phyloP scores from a whole-genome alignment of 2,797 vertebrate genomes.

The Thalassophryne amazonica region DNA sequence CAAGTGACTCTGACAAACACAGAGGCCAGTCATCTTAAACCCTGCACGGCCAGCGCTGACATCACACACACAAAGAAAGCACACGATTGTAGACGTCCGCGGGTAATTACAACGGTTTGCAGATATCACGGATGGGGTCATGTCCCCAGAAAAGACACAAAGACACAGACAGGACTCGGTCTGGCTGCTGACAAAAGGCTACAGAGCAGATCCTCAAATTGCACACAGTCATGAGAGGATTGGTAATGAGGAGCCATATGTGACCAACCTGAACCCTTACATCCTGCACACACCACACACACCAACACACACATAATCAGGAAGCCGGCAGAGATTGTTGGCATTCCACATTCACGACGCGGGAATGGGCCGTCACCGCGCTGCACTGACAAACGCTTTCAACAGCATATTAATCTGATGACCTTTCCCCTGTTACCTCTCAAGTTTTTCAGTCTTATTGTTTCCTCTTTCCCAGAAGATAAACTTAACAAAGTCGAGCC shows the following conservation, averaged over 20 bases:
- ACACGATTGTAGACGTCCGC: conserved; percentile 13
- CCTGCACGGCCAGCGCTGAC: conserved; percentile 15
- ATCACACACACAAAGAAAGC: conserved; percentile 39
- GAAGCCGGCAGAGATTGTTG: conserved; percentile 25
- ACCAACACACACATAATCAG: conserved; percentile 11
- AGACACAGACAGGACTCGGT: conserved; percentile 13
- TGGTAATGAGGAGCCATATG: conserved; percentile 63
- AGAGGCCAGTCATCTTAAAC: conserved; percentile 30
- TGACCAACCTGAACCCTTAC: conserved; percentile 45
- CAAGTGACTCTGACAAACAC: conserved; percentile 18
- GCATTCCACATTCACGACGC: conserved; percentile 26
- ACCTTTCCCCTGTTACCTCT: conserved; percentile 27
- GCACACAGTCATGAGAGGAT: conserved; percentile 67
- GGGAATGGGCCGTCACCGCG: conserved; percentile 31
- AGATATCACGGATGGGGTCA: conserved; percentile 14
- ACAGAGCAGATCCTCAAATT: conserved; percentile 58
- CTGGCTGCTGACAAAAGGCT: conserved; percentile 53
- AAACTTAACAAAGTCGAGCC: conserved; percentile 13
- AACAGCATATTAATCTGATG: conserved; percentile 41
- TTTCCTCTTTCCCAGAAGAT: conserved; percentile 44
- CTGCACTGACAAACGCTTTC: conserved; percentile 24
- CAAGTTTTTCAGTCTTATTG: conserved; percentile 38
- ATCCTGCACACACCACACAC: conserved; percentile 10
- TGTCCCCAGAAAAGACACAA: conserved; percentile 29
- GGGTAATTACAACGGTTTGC: conserved; percentile 54